These are phyloP conservation scores for Margaritifera margaritifera DNA, from an alignment of 2,888 invertebrate species.

Conservation along the genomic window DNA sequence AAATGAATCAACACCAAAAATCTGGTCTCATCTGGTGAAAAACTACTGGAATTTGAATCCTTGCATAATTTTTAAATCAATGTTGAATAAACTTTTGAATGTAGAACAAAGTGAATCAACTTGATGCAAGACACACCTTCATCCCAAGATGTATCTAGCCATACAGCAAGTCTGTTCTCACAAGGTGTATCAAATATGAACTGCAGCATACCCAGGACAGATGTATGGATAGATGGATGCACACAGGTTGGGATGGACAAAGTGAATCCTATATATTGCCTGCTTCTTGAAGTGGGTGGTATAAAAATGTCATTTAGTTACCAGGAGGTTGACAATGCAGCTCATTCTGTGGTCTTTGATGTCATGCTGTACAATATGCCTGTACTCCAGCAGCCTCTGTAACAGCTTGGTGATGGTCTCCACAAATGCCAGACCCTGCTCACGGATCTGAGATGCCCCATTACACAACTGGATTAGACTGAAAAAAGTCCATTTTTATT, in stretches of 20 bases:
- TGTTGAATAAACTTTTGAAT: too few species aligned
- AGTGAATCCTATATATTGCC: neutral
- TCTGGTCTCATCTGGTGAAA: too few species aligned
- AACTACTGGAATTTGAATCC: too few species aligned
- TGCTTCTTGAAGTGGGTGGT: neutral
- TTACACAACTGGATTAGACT: constrained; percentile 81
- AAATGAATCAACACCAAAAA: too few species aligned
- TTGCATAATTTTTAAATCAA: too few species aligned
- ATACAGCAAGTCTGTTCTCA: too few species aligned
- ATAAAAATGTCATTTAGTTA: constrained; percentile 64
- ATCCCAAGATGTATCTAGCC: too few species aligned
- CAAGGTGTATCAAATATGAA: too few species aligned
- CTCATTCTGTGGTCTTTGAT: constrained; percentile 91
- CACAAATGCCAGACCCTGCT: constrained; percentile 85
- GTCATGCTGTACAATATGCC: constrained; percentile 83
- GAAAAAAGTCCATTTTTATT: constrained; percentile 8
- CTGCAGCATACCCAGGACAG: too few species aligned
- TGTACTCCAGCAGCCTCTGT: constrained; percentile 89
- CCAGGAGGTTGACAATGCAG: constrained; percentile 88
- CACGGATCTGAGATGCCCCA: constrained; percentile 80
- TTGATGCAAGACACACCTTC: too few species aligned
- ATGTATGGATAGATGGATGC: neutral
- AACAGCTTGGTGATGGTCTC: constrained; percentile 87
- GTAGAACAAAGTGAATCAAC: too few species aligned
- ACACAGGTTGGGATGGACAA: neutral